Evolutionary conservation across 2,797 vertebrate genomes (phyloP).

Genomic region (Lepilemur ruficaudatus): DNA sequence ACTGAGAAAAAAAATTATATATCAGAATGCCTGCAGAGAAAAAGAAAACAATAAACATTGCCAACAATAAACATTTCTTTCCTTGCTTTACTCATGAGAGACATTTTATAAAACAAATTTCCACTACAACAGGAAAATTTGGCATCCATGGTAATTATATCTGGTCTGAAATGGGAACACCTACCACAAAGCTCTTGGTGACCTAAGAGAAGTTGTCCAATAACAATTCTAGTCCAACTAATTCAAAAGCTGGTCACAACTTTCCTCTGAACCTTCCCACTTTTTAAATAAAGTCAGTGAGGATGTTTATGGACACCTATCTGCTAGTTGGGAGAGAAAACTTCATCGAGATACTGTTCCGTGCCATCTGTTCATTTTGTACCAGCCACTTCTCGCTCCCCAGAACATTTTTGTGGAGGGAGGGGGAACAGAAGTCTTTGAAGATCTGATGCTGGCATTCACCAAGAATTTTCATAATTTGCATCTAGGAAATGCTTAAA

Average conservation of each 20-base stretch:
- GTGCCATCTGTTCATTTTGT: neutral
- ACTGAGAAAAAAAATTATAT: neutral
- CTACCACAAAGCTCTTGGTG: neutral
- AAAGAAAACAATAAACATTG: neutral
- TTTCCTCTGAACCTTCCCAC: neutral
- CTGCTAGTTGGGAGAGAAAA: neutral
- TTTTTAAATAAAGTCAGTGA: neutral
- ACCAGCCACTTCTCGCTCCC: neutral
- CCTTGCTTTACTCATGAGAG: neutral
- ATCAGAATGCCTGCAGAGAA: neutral
- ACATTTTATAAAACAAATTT: constrained; percentile 17
- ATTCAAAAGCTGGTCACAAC: neutral
- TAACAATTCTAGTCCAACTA: neutral
- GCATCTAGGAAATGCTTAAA: constrained; percentile 70
- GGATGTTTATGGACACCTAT: neutral
- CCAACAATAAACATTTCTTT: neutral
- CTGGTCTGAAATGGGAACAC: neutral
- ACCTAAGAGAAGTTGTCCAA: neutral
- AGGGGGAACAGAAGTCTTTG: constrained; percentile 33
- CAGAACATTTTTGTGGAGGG: neutral
- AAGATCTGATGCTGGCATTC: constrained; percentile 52
- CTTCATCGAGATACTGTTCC: neutral
- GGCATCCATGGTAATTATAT: neutral
- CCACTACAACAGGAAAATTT: neutral
- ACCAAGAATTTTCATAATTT: constrained; percentile 51